These are phyloP conservation scores for Odontomachus brunneus DNA, from an alignment of 1,140 invertebrate species.

Conservation along the genomic window DNA sequence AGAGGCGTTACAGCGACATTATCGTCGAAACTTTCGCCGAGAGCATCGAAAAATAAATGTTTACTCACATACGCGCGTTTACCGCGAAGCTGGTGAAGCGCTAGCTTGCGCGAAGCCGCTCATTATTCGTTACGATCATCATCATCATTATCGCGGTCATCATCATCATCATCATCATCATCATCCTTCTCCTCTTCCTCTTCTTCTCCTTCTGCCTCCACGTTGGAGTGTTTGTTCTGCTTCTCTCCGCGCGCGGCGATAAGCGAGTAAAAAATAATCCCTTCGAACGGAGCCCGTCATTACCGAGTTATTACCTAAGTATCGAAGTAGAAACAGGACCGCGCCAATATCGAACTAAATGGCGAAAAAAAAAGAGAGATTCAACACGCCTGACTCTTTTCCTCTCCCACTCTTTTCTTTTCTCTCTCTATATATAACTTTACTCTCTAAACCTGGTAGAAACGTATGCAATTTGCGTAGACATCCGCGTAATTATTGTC, in stretches of 20 bases:
- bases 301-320: constrained; percentile 82
- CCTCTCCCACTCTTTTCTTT: no score
- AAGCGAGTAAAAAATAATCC: constrained; percentile 76
- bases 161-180: constrained; percentile 78
- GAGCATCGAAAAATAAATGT: constrained; percentile 28
- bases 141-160: constrained; percentile 74
- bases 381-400: not conserved
- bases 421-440: not conserved
- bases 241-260: constrained; percentile 63
- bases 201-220: constrained; percentile 74
- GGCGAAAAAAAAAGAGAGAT: constrained; percentile 48
- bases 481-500: no score
- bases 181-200: constrained; percentile 70
- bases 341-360: constrained; percentile 60
- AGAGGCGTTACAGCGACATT: not conserved
- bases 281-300: constrained; percentile 79
- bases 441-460: no score
- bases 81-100: constrained; percentile 32
- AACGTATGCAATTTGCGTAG: no score
- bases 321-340: constrained; percentile 74
- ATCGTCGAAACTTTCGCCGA: not conserved
- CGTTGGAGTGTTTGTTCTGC: no score
- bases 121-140: constrained; percentile 77
- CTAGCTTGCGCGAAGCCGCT: constrained; percentile 74
- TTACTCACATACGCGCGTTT: constrained; percentile 33